Evolutionary conservation across 2,888 invertebrate species (phyloP).

Genomic region (Cheilosia soror): DNA sequence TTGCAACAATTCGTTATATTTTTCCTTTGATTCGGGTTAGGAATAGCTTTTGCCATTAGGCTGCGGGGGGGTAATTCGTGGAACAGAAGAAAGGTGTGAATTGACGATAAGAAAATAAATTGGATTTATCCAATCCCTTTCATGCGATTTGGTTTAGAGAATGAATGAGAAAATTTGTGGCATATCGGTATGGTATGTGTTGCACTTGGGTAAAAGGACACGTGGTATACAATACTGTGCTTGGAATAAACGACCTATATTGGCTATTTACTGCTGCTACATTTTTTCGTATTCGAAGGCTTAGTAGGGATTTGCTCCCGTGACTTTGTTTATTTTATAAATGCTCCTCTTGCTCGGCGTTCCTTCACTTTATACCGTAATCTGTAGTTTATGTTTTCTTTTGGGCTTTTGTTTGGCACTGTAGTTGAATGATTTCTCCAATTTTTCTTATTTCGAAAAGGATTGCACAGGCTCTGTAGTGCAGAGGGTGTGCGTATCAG

Average conservation of each 20-base stretch:
- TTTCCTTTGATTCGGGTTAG: conserved; percentile 22
- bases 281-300: conserved; percentile 41
- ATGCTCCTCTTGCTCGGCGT: conserved; percentile 33
- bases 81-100: conserved; percentile 74
- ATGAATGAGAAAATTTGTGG: conserved; percentile 11
- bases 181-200: neutral
- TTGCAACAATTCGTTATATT: conserved; percentile 29
- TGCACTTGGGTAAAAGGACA: conserved; percentile 35
- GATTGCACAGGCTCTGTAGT: neutral
- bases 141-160: conserved; percentile 49
- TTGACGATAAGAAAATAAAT: conserved; percentile 73
- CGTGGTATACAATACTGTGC: conserved; percentile 46
- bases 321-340: conserved; percentile 57
- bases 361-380: conserved; percentile 45
- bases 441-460: conserved; percentile 15
- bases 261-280: conserved; percentile 29
- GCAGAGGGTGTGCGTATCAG: conserved; percentile 2
- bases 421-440: conserved; percentile 22
- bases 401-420: conserved; percentile 44
- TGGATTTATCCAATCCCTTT: conserved; percentile 63
- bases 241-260: conserved; percentile 61
- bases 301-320: conserved; percentile 56
- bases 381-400: conserved; percentile 68
- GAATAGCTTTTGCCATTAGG: neutral
- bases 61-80: conserved; percentile 37